Percentiles rank a stretch among this genome's conserved stretches.
Evolutionary conservation across 2,113 vertebrate species (phyloP).

Genomic region (Xenotilapia leptura): DNA sequence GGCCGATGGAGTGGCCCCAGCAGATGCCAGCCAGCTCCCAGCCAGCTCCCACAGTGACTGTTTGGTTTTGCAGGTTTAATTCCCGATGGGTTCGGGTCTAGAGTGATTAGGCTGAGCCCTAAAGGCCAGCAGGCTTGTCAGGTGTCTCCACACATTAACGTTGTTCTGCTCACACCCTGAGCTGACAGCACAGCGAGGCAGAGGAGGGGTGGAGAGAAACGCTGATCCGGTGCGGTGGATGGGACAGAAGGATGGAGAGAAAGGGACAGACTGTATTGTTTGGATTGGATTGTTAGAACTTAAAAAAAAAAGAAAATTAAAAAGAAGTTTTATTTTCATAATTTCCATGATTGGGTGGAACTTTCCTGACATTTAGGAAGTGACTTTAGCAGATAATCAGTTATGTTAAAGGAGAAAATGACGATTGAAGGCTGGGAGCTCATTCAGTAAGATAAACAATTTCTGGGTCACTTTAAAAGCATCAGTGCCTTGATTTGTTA

Average conservation of each 20-base stretch:
- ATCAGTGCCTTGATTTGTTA: not conserved
- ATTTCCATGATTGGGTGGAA: not conserved
- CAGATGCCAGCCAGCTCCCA: conserved; percentile 39
- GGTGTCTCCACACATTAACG: conserved; percentile 66
- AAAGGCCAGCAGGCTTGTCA: conserved; percentile 63
- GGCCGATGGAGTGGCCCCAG: conserved; percentile 8
- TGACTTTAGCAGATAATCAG: not conserved
- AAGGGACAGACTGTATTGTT: not conserved
- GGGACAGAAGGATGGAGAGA: not conserved
- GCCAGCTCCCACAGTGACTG: conserved; percentile 64
- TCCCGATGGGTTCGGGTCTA: conserved; percentile 60
- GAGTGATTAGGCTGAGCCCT: conserved; percentile 65
- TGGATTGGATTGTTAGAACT: not conserved
- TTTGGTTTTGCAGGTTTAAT: conserved; percentile 70
- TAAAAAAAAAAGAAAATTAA: not conserved
- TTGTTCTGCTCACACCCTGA: conserved; percentile 54
- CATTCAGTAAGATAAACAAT: not conserved
- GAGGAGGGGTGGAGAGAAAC: not conserved
- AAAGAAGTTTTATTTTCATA: not conserved
- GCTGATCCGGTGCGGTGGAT: not conserved
- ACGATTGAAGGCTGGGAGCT: not conserved
- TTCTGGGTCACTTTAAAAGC: not conserved
- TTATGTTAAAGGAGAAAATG: not conserved
- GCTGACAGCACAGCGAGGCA: conserved; percentile 52
- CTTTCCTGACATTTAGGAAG: not conserved